A percentile compares a stretch with the other conserved stretches of the same genome.
Conservation (phyloP, 92 coral and sea anemone genomes). For the Parazoanthus atlanticus region DNA sequence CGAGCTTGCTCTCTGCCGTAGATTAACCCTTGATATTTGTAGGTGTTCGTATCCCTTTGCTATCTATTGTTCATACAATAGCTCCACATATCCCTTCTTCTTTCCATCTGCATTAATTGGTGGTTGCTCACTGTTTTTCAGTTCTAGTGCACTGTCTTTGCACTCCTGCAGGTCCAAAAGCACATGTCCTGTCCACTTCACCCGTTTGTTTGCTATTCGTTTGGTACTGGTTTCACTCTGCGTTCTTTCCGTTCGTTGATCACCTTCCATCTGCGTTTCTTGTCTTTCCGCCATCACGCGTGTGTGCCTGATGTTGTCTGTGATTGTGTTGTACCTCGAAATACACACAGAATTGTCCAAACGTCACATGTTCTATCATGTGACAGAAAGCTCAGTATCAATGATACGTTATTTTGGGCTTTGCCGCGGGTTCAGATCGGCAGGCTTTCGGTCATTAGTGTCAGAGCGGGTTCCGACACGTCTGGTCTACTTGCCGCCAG, state of each 20-base stretch:
- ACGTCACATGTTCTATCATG: background rate
- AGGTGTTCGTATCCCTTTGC: background rate
- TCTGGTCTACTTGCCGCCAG: no score
- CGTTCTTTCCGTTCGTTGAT: background rate
- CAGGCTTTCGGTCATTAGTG: background rate
- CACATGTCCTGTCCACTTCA: constrained; percentile 1
- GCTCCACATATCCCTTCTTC: constrained; percentile 8
- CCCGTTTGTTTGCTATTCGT: background rate
- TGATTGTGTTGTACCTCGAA: background rate
- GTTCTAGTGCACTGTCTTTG: background rate
- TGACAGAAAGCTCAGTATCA: constrained; percentile 1
- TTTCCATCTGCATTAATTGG: background rate
- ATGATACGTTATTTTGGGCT: background rate
- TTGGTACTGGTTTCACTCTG: background rate
- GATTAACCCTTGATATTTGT: background rate
- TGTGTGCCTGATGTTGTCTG: background rate
- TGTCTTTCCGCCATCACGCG: background rate
- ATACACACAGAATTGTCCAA: background rate
- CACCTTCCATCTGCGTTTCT: background rate
- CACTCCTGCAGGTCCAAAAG: background rate
- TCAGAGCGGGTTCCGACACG: background rate
- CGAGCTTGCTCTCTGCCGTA: background rate
- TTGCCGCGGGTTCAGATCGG: constrained; percentile 1
- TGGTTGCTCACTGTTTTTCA: background rate
- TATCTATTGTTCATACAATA: background rate